These are phyloP conservation scores for Limanda limanda DNA, from an alignment of 2,113 vertebrate species.

Conservation along the genomic window DNA sequence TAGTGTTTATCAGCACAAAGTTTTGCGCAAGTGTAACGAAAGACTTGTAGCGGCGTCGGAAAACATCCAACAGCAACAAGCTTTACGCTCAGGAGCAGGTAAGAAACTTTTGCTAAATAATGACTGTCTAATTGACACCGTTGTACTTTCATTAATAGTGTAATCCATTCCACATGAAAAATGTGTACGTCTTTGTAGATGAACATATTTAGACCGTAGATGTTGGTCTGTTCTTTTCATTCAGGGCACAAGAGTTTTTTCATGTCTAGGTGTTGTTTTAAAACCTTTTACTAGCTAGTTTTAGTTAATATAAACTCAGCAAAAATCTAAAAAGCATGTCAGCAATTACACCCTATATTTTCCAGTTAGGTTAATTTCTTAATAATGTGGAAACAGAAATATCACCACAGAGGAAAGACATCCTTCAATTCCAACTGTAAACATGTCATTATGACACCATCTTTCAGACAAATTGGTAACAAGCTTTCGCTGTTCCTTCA, in stretches of 20 bases:
- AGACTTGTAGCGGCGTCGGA: not conserved
- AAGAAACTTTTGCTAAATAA: conserved; percentile 30
- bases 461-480: conserved; percentile 14
- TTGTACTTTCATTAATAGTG: not conserved
- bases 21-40: not conserved
- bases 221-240: not conserved
- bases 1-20: not conserved
- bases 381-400: conserved; percentile 14
- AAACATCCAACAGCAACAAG: not conserved
- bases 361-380: conserved; percentile 3
- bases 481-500: conserved; percentile 4
- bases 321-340: not conserved
- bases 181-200: not conserved
- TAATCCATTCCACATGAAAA: not conserved
- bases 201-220: not conserved
- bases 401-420: conserved; percentile 29
- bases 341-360: not conserved
- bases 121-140: not conserved
- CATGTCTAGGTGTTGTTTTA: not conserved
- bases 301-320: not conserved
- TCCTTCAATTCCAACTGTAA: conserved; percentile 41
- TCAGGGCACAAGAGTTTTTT: not conserved
- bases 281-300: not conserved
- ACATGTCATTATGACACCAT: not conserved
- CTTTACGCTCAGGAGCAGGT: conserved; percentile 37